A percentile compares a stretch with the other conserved stretches of the same genome.
Evolutionary conservation across 2,113 vertebrate genomes (phyloP).

Genomic region (Irena cyanogastra): DNA sequence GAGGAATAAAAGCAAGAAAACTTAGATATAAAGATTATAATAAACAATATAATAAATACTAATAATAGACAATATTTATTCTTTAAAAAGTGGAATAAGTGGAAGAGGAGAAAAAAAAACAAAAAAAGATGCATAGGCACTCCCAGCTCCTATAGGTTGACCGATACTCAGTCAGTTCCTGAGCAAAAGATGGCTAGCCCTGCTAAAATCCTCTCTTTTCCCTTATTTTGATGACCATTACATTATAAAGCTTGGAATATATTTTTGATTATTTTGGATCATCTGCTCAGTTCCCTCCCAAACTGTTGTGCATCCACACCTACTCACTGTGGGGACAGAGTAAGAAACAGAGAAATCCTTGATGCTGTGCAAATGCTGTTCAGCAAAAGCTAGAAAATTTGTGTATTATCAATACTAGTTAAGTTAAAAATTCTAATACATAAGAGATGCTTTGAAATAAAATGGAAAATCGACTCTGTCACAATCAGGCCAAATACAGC

Average conservation of each 20-base stretch:
- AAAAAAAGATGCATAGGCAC: neutral
- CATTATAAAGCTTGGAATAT: neutral
- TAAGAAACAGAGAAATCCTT: neutral
- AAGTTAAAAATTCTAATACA: neutral
- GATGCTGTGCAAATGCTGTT: neutral
- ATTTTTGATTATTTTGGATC: neutral
- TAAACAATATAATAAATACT: neutral
- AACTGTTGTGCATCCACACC: rapidly evolving
- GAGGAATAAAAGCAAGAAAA: neutral
- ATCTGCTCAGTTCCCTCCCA: neutral
- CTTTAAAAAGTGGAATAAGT: neutral
- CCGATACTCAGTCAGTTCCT: rapidly evolving
- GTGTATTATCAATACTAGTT: neutral
- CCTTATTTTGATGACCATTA: neutral
- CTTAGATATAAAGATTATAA: neutral
- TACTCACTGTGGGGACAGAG: neutral
- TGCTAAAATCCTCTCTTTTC: neutral
- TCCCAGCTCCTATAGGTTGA: neutral
- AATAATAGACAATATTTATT: neutral
- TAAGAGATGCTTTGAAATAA: neutral
- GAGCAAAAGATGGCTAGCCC: neutral
- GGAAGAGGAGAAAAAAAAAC: neutral
- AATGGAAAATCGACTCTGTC: neutral
- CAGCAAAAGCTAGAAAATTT: neutral
- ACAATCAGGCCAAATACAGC: neutral